Evolutionary conservation across 2,797 vertebrate species (phyloP).

Genomic region (Spinibarbus caldwelli): DNA sequence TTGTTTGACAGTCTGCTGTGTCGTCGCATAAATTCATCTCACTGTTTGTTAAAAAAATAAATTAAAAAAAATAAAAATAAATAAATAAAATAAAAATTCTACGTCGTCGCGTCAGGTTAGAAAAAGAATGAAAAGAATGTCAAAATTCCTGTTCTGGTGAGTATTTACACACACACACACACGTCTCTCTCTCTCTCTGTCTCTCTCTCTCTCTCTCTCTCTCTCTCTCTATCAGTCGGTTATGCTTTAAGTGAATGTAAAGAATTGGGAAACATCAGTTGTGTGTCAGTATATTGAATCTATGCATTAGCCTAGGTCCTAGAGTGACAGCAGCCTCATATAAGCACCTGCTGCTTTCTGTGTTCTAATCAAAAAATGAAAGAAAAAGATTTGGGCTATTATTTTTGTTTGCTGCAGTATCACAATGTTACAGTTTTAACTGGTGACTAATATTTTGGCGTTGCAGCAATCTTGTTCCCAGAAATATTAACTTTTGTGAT

Average conservation of each 20-base stretch:
- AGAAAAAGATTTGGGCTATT: neutral
- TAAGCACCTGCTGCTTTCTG: neutral
- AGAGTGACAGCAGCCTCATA: neutral
- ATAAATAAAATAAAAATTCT: neutral
- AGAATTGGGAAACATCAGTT: neutral
- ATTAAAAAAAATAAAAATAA: no score
- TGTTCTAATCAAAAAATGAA: neutral
- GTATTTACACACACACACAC: no score
- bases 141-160: no score
- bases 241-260: neutral
- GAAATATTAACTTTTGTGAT: neutral
- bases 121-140: no score
- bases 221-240: no score
- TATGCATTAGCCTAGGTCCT: no score
- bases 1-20: neutral
- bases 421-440: neutral
- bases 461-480: neutral
- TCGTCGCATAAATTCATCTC: neutral
- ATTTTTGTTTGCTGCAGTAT: neutral
- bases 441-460: neutral
- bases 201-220: no score
- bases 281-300: neutral
- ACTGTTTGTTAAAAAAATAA: neutral
- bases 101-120: neutral
- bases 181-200: no score